These are phyloP conservation scores for Pollenia amentaria DNA, from an alignment of 2,888 invertebrate species.

Conservation along the genomic window DNA sequence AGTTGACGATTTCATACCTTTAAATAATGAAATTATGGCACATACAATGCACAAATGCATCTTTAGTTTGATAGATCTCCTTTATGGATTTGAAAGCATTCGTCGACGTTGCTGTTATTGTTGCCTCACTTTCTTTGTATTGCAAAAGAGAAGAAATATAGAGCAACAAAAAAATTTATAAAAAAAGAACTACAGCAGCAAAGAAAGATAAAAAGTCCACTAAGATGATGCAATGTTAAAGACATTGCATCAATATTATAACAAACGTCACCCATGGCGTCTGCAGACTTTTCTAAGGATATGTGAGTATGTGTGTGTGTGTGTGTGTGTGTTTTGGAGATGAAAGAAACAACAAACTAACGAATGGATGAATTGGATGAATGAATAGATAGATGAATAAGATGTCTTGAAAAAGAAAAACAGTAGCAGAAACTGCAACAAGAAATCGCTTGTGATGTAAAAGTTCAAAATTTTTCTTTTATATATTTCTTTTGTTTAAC, in stretches of 20 bases:
- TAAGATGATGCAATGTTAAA: constrained; percentile 73
- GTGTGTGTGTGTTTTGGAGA: constrained; percentile 13
- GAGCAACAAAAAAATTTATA: constrained; percentile 18
- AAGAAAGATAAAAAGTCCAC: constrained; percentile 70
- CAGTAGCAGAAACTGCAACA: constrained; percentile 40
- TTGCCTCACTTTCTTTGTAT: constrained; percentile 64
- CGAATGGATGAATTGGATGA: constrained; percentile 52
- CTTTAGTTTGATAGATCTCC: constrained; percentile 71
- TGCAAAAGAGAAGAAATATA: constrained; percentile 19
- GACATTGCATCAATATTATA: constrained; percentile 74
- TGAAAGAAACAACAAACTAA: constrained; percentile 56
- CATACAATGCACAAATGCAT: constrained; percentile 61
- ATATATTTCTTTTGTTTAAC: constrained; percentile 67
- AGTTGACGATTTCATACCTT: constrained; percentile 15
- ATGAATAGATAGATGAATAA: constrained; percentile 57
- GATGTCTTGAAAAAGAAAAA: constrained; percentile 60
- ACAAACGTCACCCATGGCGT: constrained; percentile 75
- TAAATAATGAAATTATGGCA: not conserved
- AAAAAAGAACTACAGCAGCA: constrained; percentile 27
- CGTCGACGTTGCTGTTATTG: constrained; percentile 47
- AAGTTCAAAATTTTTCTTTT: constrained; percentile 69
- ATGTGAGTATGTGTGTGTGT: not conserved
- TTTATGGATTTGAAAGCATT: constrained; percentile 73
- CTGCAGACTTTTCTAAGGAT: constrained; percentile 53
- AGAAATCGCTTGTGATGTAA: constrained; percentile 69